A percentile compares a stretch with the other conserved stretches of the same genome.
These are phyloP conservation scores for Anniella stebbinsi DNA, from an alignment of 2,797 vertebrate genomes.

Conservation along the genomic window DNA sequence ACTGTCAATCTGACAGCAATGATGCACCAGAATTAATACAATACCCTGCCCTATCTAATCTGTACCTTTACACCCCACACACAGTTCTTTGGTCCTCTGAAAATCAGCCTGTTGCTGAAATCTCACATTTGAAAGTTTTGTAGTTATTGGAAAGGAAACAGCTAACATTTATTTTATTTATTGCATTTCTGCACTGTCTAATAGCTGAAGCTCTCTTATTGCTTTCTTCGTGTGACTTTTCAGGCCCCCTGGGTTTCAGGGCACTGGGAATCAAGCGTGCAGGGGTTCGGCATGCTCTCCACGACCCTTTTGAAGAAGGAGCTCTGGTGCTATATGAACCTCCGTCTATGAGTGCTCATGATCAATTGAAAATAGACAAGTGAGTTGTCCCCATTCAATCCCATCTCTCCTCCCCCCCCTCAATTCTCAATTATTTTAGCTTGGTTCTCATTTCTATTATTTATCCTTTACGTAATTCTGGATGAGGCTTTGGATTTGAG, in stretches of 20 bases:
- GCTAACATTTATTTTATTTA: background rate
- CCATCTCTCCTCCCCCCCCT: too few species aligned
- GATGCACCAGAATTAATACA: background rate
- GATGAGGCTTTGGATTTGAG: conserved; percentile 2
- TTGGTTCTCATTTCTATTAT: conserved; percentile 28
- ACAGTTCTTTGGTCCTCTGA: background rate
- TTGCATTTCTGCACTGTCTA: too few species aligned
- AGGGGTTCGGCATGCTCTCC: conserved; percentile 90
- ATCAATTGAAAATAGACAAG: conserved; percentile 95
- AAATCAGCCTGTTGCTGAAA: conserved; percentile 2
- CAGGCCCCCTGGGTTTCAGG: conserved; percentile 88
- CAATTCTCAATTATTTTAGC: background rate
- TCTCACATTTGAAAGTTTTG: background rate
- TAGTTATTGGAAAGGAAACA: conserved; percentile 35
- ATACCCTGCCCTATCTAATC: background rate
- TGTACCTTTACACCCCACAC: conserved; percentile 4
- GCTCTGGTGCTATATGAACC: conserved; percentile 94
- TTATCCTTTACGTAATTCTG: conserved; percentile 20
- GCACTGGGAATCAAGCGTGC: conserved; percentile 91
- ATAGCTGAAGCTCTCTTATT: background rate
- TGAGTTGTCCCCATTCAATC: conserved; percentile 77
- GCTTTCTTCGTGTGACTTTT: conserved; percentile 63
- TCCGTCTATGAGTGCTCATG: conserved; percentile 85
- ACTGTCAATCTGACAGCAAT: background rate
- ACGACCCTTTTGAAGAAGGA: conserved; percentile 93